Percentiles rank a stretch among this genome's conserved stretches.
Conservation (phyloP, 2,888 invertebrate species). For the Trichopoda pennipes region DNA sequence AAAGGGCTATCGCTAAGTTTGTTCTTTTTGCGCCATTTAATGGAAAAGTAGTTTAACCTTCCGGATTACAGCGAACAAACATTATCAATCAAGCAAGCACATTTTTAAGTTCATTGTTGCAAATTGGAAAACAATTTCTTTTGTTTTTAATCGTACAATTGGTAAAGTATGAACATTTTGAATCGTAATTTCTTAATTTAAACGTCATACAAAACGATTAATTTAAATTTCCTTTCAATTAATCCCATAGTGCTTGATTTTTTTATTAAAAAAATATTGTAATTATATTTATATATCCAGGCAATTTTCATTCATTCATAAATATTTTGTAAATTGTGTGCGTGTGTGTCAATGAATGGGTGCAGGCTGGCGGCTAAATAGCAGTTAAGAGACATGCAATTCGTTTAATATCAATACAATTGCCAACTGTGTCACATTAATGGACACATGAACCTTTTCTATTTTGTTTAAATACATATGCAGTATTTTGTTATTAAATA, state of each 20-base stretch:
- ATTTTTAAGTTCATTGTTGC: too few species aligned
- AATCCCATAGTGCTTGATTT: constrained; percentile 26
- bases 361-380: constrained; percentile 67
- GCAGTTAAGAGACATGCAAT: constrained; percentile 66
- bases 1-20: too few species aligned
- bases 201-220: too few species aligned
- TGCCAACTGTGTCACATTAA: constrained; percentile 70
- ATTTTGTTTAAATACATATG: not conserved
- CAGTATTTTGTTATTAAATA: not conserved
- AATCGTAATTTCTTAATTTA: too few species aligned
- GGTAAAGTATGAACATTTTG: too few species aligned
- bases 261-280: constrained; percentile 26
- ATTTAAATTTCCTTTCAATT: not conserved
- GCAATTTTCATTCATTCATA: constrained; percentile 62
- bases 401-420: constrained; percentile 56
- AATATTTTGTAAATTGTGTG: constrained; percentile 43
- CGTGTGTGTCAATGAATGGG: constrained; percentile 57
- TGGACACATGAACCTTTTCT: constrained; percentile 19
- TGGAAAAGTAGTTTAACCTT: too few species aligned
- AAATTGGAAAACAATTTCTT: too few species aligned
- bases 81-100: too few species aligned
- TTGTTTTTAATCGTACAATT: too few species aligned
- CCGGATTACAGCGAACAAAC: too few species aligned
- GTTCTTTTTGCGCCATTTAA: too few species aligned
- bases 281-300: constrained; percentile 11